Percentiles rank a stretch among this genome's conserved stretches.
These are phyloP conservation scores for Paramuricea clavata DNA, from an alignment of 92 coral and sea anemone genomes.

Conservation along the genomic window DNA sequence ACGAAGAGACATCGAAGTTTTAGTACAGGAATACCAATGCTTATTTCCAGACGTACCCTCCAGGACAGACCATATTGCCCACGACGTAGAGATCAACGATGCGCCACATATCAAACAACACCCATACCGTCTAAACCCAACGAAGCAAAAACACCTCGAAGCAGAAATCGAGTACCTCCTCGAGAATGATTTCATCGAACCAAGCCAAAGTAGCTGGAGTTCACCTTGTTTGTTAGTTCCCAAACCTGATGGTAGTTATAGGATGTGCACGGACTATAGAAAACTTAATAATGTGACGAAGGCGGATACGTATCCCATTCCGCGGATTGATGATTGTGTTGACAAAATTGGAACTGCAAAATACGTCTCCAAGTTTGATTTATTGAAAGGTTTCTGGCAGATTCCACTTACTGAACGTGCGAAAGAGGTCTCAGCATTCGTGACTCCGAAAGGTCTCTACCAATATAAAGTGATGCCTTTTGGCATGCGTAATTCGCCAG, in stretches of 20 bases:
- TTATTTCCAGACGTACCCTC: constrained; percentile 48
- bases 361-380: constrained; percentile 57
- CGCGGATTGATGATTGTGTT: constrained; percentile 62
- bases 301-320: constrained; percentile 51
- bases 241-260: constrained; percentile 46
- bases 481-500: constrained; percentile 61
- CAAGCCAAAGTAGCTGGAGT: constrained; percentile 20
- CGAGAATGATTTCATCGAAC: constrained; percentile 25
- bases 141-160: constrained; percentile 31
- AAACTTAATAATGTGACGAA: constrained; percentile 66
- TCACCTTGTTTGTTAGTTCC: constrained; percentile 38
- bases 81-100: constrained; percentile 54
- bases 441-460: too few species aligned
- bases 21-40: constrained; percentile 14
- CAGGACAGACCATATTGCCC: constrained; percentile 41
- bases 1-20: constrained; percentile 38
- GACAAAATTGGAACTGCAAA: constrained; percentile 52
- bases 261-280: constrained; percentile 66
- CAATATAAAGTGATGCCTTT: constrained; percentile 70
- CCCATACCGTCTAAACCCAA: too few species aligned
- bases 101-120: constrained; percentile 51
- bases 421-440: too few species aligned
- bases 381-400: constrained; percentile 64
- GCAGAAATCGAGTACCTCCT: constrained; percentile 42
- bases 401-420: too few species aligned